Percentiles rank a stretch among this genome's conserved stretches.
Conservation (phyloP, 2,888 invertebrate species). For the Scrobipalpa atriplicella region DNA sequence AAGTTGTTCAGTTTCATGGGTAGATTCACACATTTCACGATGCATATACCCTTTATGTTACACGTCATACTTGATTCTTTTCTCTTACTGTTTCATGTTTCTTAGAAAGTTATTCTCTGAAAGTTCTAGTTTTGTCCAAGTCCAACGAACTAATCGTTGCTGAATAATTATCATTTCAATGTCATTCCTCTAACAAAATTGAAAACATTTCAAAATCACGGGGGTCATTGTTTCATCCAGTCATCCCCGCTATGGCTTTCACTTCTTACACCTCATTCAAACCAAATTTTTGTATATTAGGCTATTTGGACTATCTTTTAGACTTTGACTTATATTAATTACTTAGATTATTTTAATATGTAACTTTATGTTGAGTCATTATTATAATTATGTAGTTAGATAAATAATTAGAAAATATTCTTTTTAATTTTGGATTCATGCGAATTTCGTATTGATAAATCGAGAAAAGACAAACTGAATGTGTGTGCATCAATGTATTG, state of each 20-base stretch:
- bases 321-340: conserved; percentile 33
- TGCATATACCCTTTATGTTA: no score
- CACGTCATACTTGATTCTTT: no score
- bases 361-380: conserved; percentile 52
- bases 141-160: no score
- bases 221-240: conserved; percentile 35
- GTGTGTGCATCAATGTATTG: neutral
- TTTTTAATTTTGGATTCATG: conserved; percentile 30
- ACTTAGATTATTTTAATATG: conserved; percentile 38
- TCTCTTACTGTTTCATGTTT: no score
- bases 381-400: conserved; percentile 45
- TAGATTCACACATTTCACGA: no score
- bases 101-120: no score
- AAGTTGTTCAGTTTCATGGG: no score
- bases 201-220: conserved; percentile 29
- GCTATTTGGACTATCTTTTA: conserved; percentile 15
- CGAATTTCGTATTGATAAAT: conserved; percentile 37
- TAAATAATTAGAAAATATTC: conserved; percentile 39
- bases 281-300: conserved; percentile 43
- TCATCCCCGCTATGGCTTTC: conserved; percentile 29
- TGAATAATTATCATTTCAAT: conserved; percentile 10
- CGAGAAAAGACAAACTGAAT: neutral
- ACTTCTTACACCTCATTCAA: conserved; percentile 43
- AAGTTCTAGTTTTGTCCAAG: no score
- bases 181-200: conserved; percentile 30